These are phyloP conservation scores for Perca schrenkii DNA, from an alignment of 2,113 vertebrate species.

Conservation along the genomic window DNA sequence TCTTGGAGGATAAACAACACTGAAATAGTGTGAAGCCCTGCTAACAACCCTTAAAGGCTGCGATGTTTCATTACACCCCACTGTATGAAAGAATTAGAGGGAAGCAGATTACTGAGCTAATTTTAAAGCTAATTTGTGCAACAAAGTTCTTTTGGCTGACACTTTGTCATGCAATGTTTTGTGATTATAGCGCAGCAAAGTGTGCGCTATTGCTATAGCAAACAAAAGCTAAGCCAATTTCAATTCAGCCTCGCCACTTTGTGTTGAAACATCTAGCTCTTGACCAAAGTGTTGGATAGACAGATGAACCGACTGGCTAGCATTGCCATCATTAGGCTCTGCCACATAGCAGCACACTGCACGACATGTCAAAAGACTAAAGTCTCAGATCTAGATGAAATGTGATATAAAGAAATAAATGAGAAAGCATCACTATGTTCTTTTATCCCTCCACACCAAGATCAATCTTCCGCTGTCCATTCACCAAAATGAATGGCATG, in stretches of 20 bases:
- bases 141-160: neutral
- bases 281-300: neutral
- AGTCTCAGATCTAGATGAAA: neutral
- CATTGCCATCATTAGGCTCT: neutral
- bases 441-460: neutral
- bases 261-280: neutral
- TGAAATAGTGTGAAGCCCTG: neutral
- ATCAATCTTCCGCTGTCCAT: slow-evolving; percentile 9
- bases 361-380: neutral
- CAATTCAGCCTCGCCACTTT: neutral
- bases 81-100: neutral
- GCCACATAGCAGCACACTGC: neutral
- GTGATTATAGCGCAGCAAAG: neutral
- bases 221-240: neutral
- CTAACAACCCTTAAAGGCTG: neutral
- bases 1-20: neutral
- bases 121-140: slow-evolving; percentile 11
- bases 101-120: neutral
- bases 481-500: slow-evolving; percentile 2
- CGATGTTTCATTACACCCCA: neutral
- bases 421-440: neutral
- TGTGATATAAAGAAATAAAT: neutral
- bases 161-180: neutral
- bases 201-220: neutral
- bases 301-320: neutral